Evolutionary conservation across 2,888 invertebrate species (phyloP).

Genomic region (Villa cingulata): DNA sequence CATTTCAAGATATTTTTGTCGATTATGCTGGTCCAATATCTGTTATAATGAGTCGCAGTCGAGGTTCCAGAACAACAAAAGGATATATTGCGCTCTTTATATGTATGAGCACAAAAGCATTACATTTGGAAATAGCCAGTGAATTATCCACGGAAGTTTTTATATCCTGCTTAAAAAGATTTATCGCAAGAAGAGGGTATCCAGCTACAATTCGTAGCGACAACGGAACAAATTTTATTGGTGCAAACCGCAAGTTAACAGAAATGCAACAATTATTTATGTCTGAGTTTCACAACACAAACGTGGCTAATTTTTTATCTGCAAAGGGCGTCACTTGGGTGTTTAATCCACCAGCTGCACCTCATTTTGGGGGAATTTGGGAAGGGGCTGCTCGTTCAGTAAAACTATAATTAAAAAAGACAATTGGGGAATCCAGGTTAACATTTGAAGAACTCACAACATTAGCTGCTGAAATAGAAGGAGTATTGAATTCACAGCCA

Average conservation of each 20-base stretch:
- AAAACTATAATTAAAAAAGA: neutral
- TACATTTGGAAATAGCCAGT: neutral
- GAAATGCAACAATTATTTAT: no score
- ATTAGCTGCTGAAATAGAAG: neutral
- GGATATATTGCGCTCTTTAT: no score
- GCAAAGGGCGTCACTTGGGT: neutral
- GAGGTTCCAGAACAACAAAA: no score
- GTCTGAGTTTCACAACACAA: no score
- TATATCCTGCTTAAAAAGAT: neutral
- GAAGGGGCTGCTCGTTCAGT: neutral
- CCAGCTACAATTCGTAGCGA: neutral
- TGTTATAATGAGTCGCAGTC: neutral
- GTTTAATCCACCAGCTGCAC: neutral
- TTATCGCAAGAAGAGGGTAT: neutral
- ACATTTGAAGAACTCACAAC: neutral
- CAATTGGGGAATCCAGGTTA: neutral
- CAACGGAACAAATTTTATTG: neutral
- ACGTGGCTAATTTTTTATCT: no score
- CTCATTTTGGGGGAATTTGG: neutral
- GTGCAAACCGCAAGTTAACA: neutral
- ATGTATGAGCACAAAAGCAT: neutral
- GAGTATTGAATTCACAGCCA: neutral
- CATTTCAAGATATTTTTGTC: constrained; percentile 9
- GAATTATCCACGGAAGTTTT: neutral
- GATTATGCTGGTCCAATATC: constrained; percentile 9